Base-by-base conservation (phyloP, 2,888 invertebrate genomes). In the Diadegma fenestrale region DNA sequence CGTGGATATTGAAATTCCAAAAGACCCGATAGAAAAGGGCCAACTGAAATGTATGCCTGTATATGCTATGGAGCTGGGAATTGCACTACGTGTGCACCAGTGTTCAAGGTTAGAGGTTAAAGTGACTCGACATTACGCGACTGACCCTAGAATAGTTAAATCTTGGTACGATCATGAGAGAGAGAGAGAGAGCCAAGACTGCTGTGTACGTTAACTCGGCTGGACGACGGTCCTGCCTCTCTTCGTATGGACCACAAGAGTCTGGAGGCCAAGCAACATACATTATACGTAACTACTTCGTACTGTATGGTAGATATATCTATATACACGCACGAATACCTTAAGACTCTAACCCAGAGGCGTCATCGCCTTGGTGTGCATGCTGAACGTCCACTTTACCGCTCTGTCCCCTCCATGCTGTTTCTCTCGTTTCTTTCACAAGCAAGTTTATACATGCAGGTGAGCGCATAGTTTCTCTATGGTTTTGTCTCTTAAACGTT, bases 391-490 rank as follows among this genome's bases (percentile, higher is more conserved):
- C 66, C 68, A 77, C 82, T 76, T 76, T 76, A 61, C 30, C 61
- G 68, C 43, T 68, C 19, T 66, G 5, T 26, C 22, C 12, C 19
- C 19, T 51, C 19, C 19, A n/a, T 48, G 6, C 54, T 58, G 19
- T 58, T 8, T 58, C 58, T 58, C 58, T 58, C 58, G 37, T 58
- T 26, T 68, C 76, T 81, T 68, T 58, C 54, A 43, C 73, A 63
- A 64, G 45, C 8, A 80, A 85, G 76, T 80, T 85, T 82, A 85
- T 77, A 72, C 51, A n/a, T n/a, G 68, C 85, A 72, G 72, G 64
- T 72, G 66, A 80, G 61, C 71, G 76, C 80, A 85, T 72, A 85
- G 82, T 85, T 77, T 76, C 72, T 79, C 66, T 22, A 48, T 14
- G 51, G 17, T 54, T 73, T 71, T 73, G 72, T 73, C 54, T 66